phyloP scores from a whole-genome alignment of 1,140 invertebrate species.

The Drosophila serrata region DNA sequence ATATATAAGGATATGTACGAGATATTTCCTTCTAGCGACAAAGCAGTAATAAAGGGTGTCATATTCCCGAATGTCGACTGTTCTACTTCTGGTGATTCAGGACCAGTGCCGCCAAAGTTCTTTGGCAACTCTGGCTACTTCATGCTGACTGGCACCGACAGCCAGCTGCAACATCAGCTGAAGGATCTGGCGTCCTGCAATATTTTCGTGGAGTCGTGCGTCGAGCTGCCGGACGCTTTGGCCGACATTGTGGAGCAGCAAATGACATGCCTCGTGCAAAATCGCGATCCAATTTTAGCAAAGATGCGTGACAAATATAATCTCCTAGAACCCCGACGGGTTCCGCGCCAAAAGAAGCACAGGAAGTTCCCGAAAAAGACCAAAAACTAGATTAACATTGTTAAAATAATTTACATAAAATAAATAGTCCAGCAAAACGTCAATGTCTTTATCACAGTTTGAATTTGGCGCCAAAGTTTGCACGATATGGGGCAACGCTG shows the following conservation, averaged over 20 bases:
- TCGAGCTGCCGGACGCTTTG: slow-evolving; percentile 5
- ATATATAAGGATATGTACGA: background rate
- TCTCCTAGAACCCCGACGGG: background rate
- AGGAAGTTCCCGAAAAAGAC: slow-evolving; percentile 14
- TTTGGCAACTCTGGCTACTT: slow-evolving; percentile 51
- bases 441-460: background rate
- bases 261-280: slow-evolving; percentile 14
- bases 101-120: slow-evolving; percentile 9
- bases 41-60: background rate
- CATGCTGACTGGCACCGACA: slow-evolving; percentile 43
- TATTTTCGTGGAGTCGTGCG: slow-evolving; percentile 2
- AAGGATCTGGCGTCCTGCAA: slow-evolving; percentile 18
- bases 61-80: background rate
- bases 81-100: background rate
- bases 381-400: background rate
- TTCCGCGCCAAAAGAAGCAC: slow-evolving; percentile 2
- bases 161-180: slow-evolving; percentile 31
- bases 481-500: background rate
- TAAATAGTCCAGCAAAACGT: background rate
- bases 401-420: background rate
- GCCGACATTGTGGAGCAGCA: slow-evolving; percentile 44
- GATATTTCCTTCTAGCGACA: background rate
- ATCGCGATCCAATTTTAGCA: slow-evolving; percentile 28
- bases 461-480: slow-evolving; percentile 2
- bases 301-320: slow-evolving; percentile 40